Evolutionary conservation across 2,797 vertebrate species (phyloP).

Genomic region (Anableps anableps): DNA sequence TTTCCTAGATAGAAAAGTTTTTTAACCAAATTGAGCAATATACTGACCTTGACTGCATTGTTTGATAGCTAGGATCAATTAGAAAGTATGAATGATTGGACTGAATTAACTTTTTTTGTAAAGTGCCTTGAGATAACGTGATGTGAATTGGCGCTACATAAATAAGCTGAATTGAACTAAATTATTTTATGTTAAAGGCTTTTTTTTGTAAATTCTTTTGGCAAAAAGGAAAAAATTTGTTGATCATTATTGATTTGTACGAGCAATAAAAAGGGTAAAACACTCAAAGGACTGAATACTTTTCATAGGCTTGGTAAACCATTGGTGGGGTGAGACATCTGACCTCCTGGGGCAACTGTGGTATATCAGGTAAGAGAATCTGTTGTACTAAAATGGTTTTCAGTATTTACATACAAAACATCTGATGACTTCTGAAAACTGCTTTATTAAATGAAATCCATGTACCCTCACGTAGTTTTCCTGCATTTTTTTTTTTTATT

Average conservation of each 20-base stretch:
- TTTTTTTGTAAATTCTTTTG: no score
- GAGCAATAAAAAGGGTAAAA: neutral
- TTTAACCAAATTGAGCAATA: neutral
- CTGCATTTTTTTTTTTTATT: neutral
- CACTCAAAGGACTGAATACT: neutral
- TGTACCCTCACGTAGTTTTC: neutral
- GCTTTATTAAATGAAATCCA: neutral
- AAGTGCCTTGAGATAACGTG: no score
- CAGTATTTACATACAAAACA: neutral
- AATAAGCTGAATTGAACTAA: neutral
- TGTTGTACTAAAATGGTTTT: neutral
- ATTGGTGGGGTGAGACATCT: no score
- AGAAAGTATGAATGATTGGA: no score
- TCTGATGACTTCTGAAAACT: neutral
- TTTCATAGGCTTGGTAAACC: no score
- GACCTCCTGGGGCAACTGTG: neutral
- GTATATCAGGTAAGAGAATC: neutral
- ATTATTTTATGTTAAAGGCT: no score
- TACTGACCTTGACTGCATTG: neutral
- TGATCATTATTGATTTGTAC: neutral
- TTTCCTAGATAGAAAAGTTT: neutral
- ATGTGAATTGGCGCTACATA: neutral
- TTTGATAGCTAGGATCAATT: neutral
- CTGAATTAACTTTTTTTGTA: neutral
- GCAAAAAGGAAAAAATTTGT: neutral